Evolutionary conservation across 1,140 invertebrate genomes (phyloP), one percentile per base, ranked within the genome.

Genomic region (Probaryconus sp.): DNA sequence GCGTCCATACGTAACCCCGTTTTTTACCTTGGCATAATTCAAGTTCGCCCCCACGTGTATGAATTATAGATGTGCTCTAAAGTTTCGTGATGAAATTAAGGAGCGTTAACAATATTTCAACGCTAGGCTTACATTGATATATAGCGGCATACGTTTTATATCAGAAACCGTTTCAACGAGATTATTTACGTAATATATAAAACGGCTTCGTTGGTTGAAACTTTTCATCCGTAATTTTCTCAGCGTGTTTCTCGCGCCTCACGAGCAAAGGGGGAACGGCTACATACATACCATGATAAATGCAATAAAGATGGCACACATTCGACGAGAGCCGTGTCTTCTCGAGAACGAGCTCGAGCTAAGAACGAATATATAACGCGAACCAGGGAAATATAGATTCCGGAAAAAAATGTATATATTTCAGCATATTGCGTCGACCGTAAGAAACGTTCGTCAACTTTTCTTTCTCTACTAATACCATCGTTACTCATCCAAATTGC

Each of bases 241-340:
- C 48, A 10, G 37, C 31, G 31, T 51, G 48, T 51, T 51, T 51
- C 48, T 38, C 48, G 18, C 33, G 48, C 18, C 33, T 51, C 48
- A 14, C 4, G 21, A 51, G 48, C 33, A 37, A 13, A 17, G 48
- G 10, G 33, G 33, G 37, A 33, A n/a, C n/a, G n/a, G n/a, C n/a
- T n/a, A n/a, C n/a, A n/a, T 33, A 38, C 48, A 38, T 38, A 35
- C 48, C 13, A 51, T 51, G 33, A 51, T 51, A 51, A 51, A 51
- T 51, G 48, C 31, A 51, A 51, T 51, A 51, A 51, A 51, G 48
- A 51, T 51, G 33, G 33, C 31, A 38, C 48, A 51, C 48, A 51
- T 51, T 51, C 31, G 48, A 51, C 30, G 48, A 14, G 33, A 38
- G 48, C 48, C 48, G 9, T 38, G 48, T 51, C 48, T 51, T 38